Conservation (phyloP, 2,797 vertebrate species). For the Acrossocheilus wenchowensis region DNA sequence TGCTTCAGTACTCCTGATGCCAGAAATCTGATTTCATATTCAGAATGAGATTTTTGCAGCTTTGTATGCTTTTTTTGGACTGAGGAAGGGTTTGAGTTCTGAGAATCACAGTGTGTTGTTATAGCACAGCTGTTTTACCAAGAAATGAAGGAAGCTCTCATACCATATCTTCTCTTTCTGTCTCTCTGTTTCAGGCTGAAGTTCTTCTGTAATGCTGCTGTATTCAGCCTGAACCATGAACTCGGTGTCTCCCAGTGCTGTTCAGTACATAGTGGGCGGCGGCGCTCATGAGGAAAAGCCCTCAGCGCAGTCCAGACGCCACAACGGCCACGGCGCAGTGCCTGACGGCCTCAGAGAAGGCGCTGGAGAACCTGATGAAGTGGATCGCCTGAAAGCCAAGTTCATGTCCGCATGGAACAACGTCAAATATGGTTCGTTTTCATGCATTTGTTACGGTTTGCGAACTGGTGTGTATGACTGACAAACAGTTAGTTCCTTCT, state of each 20-base stretch:
- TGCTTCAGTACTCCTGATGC: neutral
- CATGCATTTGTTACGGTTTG: neutral
- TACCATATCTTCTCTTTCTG: neutral
- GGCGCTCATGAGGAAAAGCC: slow-evolving; percentile 72
- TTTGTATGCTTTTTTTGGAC: neutral
- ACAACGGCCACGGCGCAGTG: slow-evolving; percentile 62
- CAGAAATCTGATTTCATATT: neutral
- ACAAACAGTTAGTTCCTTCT: slow-evolving; percentile 3
- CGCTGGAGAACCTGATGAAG: slow-evolving; percentile 83
- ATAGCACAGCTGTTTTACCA: neutral
- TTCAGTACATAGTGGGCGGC: slow-evolving; percentile 80
- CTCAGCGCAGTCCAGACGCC: slow-evolving; percentile 61
- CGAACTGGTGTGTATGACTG: neutral
- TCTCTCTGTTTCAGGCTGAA: slow-evolving; percentile 50
- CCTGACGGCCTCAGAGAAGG: slow-evolving; percentile 63
- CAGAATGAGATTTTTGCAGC: neutral
- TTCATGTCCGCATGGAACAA: slow-evolving; percentile 92
- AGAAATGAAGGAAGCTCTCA: neutral
- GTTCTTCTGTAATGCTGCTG: slow-evolving; percentile 60
- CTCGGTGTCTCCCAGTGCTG: slow-evolving; percentile 86
- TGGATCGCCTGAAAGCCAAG: slow-evolving; percentile 90
- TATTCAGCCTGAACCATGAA: slow-evolving; percentile 80
- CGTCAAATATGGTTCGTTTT: slow-evolving; percentile 88
- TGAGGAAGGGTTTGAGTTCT: neutral
- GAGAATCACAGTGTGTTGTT: neutral